Evolutionary conservation across 2,888 invertebrate species (phyloP), one percentile per base, ranked within the genome.

Genomic region (Eulithis prunata): DNA sequence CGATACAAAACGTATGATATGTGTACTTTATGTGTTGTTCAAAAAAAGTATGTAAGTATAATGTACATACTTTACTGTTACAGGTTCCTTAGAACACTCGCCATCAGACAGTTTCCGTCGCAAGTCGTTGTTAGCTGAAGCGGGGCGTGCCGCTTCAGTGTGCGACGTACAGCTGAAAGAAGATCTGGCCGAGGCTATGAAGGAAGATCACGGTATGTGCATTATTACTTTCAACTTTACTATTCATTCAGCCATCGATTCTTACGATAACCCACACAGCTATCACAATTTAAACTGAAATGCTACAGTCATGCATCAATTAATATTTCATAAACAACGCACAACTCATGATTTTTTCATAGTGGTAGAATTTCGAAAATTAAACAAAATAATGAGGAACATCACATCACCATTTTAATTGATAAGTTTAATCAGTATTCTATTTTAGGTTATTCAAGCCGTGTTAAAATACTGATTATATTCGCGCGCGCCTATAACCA

Each of bases 181-280:
- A 85, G 98, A 98, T 87, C 94, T 98, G 61, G 98, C 98, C 0
- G 98, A 98, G 83, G 98, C 98, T 61, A 98, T 98, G 98, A 94
- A 97, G 75, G 98, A 98, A 83, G 93, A 93, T 49, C 91, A 93
- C 74, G 93, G 91, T 93, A 77, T 75, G 88, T 84, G 59, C 14
- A 43, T 14, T 28, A 12, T 57, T 38, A 38, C 13, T n/a, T 21
- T 32, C 32, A 32, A 32, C 32, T 32, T 32, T 32, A 32, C 32
- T 32, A 32, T 32, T 32, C 32, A 32, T 32, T 32, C 32, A 32
- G 32, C 32, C 32, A 3, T 32, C 41, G 41, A 41, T 41, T 41
- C 41, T 41, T 10, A 8, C 10, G 41, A 8, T 41, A 11, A 41
- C 8, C 1, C 41, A 41, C 6, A 32, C 32, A 32, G 32, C 32